These are phyloP conservation scores for Nomada ferruginata DNA, from an alignment of 2,888 invertebrate genomes.

Conservation along the genomic window DNA sequence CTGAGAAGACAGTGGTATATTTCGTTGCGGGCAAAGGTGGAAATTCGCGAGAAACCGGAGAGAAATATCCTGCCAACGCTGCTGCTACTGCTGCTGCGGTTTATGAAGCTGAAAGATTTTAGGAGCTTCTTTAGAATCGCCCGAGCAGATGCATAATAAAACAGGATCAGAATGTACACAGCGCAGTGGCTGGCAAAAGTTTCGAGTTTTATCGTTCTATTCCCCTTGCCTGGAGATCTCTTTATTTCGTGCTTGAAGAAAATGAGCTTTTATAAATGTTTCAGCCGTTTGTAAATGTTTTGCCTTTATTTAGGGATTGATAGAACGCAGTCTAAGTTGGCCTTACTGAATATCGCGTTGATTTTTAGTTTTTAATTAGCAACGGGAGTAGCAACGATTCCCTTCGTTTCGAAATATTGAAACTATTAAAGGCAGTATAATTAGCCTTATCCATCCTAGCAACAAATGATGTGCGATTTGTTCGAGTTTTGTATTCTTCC, in stretches of 20 bases:
- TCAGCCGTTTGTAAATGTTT: neutral
- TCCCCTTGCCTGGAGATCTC: neutral
- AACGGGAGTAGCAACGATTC: too few species aligned
- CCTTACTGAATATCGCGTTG: neutral
- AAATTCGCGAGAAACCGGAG: slow-evolving; percentile 33
- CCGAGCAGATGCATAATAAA: slow-evolving; percentile 33
- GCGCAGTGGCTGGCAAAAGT: neutral
- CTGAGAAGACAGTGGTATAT: slow-evolving; percentile 35
- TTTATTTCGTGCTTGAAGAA: neutral
- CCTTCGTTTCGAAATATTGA: too few species aligned
- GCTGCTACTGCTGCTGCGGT: slow-evolving; percentile 34
- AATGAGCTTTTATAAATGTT: neutral
- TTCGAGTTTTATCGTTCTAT: neutral
- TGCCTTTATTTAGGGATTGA: neutral
- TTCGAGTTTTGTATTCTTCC: too few species aligned
- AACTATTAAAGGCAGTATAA: too few species aligned
- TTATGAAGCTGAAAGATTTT: slow-evolving; percentile 53
- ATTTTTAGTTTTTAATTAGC: too few species aligned
- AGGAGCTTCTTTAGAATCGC: slow-evolving; percentile 39
- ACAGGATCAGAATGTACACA: slow-evolving; percentile 25
- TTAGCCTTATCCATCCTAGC: too few species aligned
- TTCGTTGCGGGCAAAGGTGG: slow-evolving; percentile 22
- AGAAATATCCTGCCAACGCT: slow-evolving; percentile 27
- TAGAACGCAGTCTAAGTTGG: neutral
- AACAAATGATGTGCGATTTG: too few species aligned